These are phyloP conservation scores for Eilema depressum DNA, from an alignment of 2,888 invertebrate genomes.

Conservation along the genomic window DNA sequence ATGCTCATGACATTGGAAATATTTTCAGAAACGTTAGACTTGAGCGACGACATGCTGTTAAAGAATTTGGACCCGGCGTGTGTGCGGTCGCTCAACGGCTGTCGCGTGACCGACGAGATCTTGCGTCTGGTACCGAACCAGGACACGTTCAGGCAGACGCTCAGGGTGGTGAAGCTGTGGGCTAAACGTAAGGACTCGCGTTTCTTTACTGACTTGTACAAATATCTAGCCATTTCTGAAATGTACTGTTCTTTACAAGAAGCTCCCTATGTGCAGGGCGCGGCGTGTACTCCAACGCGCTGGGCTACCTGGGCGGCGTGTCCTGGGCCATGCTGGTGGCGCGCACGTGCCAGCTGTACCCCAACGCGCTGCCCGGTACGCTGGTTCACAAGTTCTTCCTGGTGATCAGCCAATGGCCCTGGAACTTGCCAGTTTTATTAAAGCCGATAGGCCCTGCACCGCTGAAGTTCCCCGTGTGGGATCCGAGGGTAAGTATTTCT, in stretches of 20 bases:
- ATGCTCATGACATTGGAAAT: neutral
- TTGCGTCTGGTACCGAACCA: neutral
- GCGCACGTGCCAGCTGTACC: slow-evolving; percentile 93
- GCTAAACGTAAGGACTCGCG: neutral
- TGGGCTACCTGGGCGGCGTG: slow-evolving; percentile 87
- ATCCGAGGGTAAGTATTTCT: neutral
- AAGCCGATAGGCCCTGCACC: neutral
- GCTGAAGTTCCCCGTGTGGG: neutral
- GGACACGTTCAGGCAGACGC: neutral
- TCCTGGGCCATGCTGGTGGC: slow-evolving; percentile 99
- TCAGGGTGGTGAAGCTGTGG: neutral
- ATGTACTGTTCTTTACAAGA: neutral
- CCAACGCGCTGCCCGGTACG: slow-evolving; percentile 94
- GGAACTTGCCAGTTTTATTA: neutral
- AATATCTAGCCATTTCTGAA: neutral
- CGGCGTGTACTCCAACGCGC: slow-evolving; percentile 99
- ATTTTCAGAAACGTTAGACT: neutral
- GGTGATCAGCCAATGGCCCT: neutral
- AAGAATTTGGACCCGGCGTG: slow-evolving; percentile 5
- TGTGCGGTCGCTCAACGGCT: neutral
- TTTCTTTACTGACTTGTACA: neutral
- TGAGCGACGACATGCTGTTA: neutral
- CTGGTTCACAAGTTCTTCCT: slow-evolving; percentile 99
- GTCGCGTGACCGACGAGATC: neutral
- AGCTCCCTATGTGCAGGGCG: slow-evolving; percentile 92